Conservation (phyloP, 2,888 invertebrate species). For the Caenorhabditis sp. region DNA sequence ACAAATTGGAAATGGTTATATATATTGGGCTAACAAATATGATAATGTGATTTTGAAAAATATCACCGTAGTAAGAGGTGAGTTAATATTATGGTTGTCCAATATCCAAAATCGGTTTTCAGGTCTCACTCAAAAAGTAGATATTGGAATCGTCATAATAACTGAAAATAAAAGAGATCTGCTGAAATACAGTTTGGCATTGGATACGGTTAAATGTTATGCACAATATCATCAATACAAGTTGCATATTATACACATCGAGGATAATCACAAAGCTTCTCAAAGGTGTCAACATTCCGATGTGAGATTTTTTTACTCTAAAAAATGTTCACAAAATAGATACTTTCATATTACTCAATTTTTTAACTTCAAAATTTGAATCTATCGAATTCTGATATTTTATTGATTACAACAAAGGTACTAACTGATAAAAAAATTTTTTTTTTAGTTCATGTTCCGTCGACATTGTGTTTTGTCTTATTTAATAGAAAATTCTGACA, state of each 20-base stretch:
- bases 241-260: conserved; percentile 14
- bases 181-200: conserved; percentile 23
- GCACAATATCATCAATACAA: conserved; percentile 22
- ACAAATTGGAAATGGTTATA: conserved; percentile 12
- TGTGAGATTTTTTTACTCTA: conserved; percentile 15
- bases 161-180: conserved; percentile 8
- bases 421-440: too few species aligned
- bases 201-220: conserved; percentile 36
- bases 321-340: too few species aligned
- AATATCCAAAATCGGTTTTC: too few species aligned
- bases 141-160: conserved; percentile 21
- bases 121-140: conserved; percentile 7
- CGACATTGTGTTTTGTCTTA: conserved; percentile 45
- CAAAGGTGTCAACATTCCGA: conserved; percentile 36
- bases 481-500: conserved; percentile 8
- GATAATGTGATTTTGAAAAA: conserved; percentile 14
- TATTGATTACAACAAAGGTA: too few species aligned
- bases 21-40: conserved; percentile 27
- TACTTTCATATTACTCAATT: too few species aligned
- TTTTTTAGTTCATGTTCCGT: conserved; percentile 50
- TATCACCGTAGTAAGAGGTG: conserved; percentile 19
- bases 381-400: too few species aligned
- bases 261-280: conserved; percentile 2
- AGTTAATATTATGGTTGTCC: too few species aligned
- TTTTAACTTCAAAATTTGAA: too few species aligned